Conservation (phyloP, 92 coral and sea anemone genomes). For the Virgularia gustaviana region DNA sequence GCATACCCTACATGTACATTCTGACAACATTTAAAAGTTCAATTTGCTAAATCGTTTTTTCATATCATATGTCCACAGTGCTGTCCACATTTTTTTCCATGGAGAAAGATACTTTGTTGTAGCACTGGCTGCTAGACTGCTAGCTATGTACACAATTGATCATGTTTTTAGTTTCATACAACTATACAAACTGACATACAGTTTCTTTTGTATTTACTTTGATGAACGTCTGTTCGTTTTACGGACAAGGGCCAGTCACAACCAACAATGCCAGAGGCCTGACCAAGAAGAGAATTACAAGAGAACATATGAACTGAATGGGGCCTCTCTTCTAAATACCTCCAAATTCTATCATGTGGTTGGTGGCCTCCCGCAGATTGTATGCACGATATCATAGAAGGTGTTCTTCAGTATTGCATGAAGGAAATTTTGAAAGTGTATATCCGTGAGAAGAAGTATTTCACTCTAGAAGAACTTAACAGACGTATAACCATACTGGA, state of each 20-base stretch:
- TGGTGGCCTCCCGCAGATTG: conserved; percentile 59
- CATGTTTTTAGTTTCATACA: too few species aligned
- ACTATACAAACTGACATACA: too few species aligned
- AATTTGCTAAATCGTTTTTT: too few species aligned
- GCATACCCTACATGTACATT: too few species aligned
- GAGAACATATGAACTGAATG: conserved; percentile 58
- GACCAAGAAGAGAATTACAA: conserved; percentile 55
- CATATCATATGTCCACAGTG: too few species aligned
- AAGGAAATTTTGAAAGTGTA: conserved; percentile 16
- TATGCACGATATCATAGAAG: conserved; percentile 61
- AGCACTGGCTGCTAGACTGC: too few species aligned
- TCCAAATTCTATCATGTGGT: conserved; percentile 57
- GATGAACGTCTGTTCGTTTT: conserved; percentile 56
- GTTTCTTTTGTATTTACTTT: too few species aligned
- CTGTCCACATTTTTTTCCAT: too few species aligned
- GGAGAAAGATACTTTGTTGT: too few species aligned
- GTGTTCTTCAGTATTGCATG: conserved; percentile 16
- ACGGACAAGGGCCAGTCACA: conserved; percentile 49
- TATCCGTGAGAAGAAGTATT: conserved; percentile 8
- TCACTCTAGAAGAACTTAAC: conserved; percentile 16
- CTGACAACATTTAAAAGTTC: too few species aligned
- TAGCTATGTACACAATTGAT: too few species aligned
- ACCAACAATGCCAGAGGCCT: conserved; percentile 49
- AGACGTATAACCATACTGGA: conserved; percentile 6
- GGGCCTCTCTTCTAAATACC: conserved; percentile 36